Evolutionary conservation across 2,888 invertebrate genomes (phyloP).

Genomic region (Amphipoea oculea): DNA sequence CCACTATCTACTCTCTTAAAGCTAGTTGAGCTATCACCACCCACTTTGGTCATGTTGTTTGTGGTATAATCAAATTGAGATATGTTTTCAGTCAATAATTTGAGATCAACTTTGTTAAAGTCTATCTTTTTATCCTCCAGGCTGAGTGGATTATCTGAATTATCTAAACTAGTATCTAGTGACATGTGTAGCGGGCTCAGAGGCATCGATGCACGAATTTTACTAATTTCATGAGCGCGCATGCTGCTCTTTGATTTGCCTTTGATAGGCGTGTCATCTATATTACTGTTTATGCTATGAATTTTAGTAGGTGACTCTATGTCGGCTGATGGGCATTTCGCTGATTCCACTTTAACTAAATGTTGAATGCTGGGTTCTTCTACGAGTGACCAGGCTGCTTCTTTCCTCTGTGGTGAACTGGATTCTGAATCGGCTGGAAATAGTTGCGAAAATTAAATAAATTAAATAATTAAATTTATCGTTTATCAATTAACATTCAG

Average conservation of each 20-base stretch:
- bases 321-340: conserved; percentile 67
- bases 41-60: conserved; percentile 73
- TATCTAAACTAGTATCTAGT: conserved; percentile 84
- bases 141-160: conserved; percentile 79
- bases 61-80: conserved; percentile 78
- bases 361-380: conserved; percentile 78
- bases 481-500: conserved; percentile 9
- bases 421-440: conserved; percentile 80
- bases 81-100: conserved; percentile 85
- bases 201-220: conserved; percentile 79
- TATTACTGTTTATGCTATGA: conserved; percentile 68
- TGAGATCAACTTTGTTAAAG: conserved; percentile 87
- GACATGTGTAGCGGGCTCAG: conserved; percentile 84
- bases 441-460: not conserved
- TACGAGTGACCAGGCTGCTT: conserved; percentile 79
- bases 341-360: conserved; percentile 75
- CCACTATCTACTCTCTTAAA: conserved; percentile 87
- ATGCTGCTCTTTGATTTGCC: conserved; percentile 77
- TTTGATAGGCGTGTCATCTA: conserved; percentile 84
- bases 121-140: conserved; percentile 87
- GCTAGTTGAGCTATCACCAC: conserved; percentile 78
- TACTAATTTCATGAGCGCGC: conserved; percentile 84
- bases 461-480: not conserved
- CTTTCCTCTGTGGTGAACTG: conserved; percentile 69
- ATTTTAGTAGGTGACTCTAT: conserved; percentile 77